Base-by-base conservation (phyloP, 2,797 vertebrate genomes). In the Amazona finschi region DNA sequence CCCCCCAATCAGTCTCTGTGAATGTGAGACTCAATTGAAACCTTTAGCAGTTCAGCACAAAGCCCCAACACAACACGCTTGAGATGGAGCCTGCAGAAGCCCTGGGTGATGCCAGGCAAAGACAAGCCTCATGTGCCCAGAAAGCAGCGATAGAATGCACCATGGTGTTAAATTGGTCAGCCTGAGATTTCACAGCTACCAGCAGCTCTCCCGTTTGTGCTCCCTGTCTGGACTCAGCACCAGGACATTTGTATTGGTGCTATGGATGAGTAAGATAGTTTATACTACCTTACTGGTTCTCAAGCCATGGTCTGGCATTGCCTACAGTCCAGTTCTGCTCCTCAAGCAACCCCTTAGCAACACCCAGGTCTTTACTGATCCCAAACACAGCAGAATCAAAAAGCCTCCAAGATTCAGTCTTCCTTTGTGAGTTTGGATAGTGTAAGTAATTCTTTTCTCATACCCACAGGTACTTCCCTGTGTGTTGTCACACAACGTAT, bases 1-100 rank as follows among this genome's bases (percentile, higher is more conserved):
- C 8, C 76, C 87, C 57, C 50, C 64, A 77, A 95, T 67, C 80
- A 72, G 73, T 24, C 57, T 87, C 91, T 80, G 80, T 73, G 95
- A 95, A 85, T 79, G 62, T 27, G 36, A 75, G 67, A 79, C 87
- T 94, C 25, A 30, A 43, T 3, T 94, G 94, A 94, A 95, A 88
- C 72, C 88, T 93, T 80, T 27, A 3, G 81, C 5, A 93, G 74
- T 76, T 77, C 93, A 90, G 91, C 61, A 85, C 90, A 92, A 93
- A 89, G 31, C 22, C 90, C 64, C 81, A 73, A 55, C 65, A 74
- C 61, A 84, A 67, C 6, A 1, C 0, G 0, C 9, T 13, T 57
- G 47, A 90, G 70, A 24, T 2, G 44, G 38, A 55, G 43, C 58
- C 94, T 52, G 24, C 44, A 44, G 84, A 90, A 85, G 64, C 24